A percentile compares a stretch with the other conserved stretches of the same genome.
Evolutionary conservation across 2,888 invertebrate species (phyloP).

Genomic region (Lampropteryx suffumata): DNA sequence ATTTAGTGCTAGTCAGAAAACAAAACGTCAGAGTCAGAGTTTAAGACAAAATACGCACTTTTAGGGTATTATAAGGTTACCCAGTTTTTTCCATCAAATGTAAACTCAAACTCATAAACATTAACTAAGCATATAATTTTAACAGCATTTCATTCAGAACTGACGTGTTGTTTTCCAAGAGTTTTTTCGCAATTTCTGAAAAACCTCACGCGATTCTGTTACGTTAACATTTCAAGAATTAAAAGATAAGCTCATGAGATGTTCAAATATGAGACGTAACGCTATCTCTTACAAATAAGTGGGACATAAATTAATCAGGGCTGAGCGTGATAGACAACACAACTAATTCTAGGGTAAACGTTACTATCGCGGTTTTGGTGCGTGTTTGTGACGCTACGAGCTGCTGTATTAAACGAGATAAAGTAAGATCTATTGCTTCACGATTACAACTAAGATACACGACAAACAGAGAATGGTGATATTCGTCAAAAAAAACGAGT

Average conservation of each 20-base stretch:
- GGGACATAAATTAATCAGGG: conserved; percentile 76
- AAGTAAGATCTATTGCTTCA: conserved; percentile 24
- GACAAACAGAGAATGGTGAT: conserved; percentile 4
- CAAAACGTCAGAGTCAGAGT: no score
- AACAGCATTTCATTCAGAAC: no score
- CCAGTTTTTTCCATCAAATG: no score
- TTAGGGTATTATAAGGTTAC: no score
- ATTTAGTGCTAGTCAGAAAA: no score
- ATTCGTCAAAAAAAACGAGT: no score
- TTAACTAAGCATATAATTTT: no score
- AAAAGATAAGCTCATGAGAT: conserved; percentile 77
- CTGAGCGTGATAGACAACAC: conserved; percentile 71
- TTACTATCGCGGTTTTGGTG: conserved; percentile 66
- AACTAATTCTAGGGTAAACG: conserved; percentile 72
- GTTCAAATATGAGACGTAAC: conserved; percentile 73
- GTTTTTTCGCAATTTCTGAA: conserved; percentile 18
- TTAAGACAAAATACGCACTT: no score
- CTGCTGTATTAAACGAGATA: conserved; percentile 51
- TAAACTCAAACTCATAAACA: no score
- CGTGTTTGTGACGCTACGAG: conserved; percentile 60
- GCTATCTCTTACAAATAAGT: conserved; percentile 75
- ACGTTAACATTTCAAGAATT: conserved; percentile 77
- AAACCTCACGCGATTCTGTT: conserved; percentile 47
- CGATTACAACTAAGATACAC: conserved; percentile 13
- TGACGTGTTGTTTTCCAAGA: not conserved